These are phyloP conservation scores for Conus canariensis DNA, from an alignment of 2,888 invertebrate genomes.

Conservation along the genomic window DNA sequence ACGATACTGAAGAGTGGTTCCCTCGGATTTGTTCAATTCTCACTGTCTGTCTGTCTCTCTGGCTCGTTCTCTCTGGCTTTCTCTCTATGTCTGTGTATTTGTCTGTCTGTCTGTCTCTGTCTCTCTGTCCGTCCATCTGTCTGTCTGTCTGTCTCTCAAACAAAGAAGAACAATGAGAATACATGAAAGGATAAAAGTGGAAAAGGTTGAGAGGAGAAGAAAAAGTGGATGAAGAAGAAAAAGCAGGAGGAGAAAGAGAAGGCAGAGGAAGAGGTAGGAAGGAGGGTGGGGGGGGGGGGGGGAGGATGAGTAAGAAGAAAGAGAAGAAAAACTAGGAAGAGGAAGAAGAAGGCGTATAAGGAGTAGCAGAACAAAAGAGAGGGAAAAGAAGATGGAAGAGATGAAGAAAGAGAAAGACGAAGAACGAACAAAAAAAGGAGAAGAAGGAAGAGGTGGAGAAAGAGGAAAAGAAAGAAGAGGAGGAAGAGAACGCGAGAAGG, in stretches of 20 bases:
- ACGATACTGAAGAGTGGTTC: too few relatives aligned
- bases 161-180: too few relatives aligned
- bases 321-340: neutral
- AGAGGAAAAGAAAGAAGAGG: neutral
- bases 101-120: too few relatives aligned
- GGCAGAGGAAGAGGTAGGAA: neutral
- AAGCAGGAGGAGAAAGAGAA: neutral
- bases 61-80: too few relatives aligned
- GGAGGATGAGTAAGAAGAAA: too few relatives aligned
- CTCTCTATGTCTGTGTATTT: too few relatives aligned
- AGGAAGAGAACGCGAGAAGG: neutral
- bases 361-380: neutral
- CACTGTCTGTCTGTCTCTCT: too few relatives aligned
- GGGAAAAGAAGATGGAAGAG: neutral
- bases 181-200: neutral
- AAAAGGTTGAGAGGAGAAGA: neutral
- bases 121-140: too few relatives aligned
- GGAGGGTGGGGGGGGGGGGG: neutral
- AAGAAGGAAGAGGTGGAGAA: neutral
- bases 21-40: too few relatives aligned
- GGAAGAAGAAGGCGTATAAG: neutral
- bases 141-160: too few relatives aligned
- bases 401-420: neutral
- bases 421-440: neutral
- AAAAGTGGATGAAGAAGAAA: slow-evolving; percentile 11